Percentiles rank a stretch among this genome's conserved stretches.
Conservation (phyloP, 2,888 invertebrate species). For the Caenorhabditis sp. region DNA sequence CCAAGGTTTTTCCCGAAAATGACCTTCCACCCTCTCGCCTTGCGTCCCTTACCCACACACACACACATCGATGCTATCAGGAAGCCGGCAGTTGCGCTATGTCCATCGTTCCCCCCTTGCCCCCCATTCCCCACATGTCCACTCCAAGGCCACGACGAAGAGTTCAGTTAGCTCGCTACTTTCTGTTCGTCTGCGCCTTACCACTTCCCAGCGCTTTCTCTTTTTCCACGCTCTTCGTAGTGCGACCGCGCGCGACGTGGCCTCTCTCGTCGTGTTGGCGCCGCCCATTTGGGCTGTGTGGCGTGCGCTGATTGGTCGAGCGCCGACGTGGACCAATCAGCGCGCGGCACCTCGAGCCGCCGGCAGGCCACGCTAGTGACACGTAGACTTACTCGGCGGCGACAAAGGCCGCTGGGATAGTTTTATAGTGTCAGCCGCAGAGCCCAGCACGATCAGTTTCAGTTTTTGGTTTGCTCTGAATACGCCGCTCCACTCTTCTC, state of each 20-base stretch:
- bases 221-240: slow-evolving; percentile 12
- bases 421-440: slow-evolving; percentile 8
- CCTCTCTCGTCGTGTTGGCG: slow-evolving; percentile 29
- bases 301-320: slow-evolving; percentile 70
- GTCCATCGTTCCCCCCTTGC: too few species aligned
- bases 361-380: slow-evolving; percentile 50
- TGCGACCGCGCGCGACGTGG: slow-evolving; percentile 43
- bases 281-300: slow-evolving; percentile 57
- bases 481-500: neutral
- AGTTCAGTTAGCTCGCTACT: slow-evolving; percentile 12
- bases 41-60: neutral
- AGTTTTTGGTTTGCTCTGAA: slow-evolving; percentile 26
- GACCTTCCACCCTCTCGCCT: neutral
- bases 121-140: neutral
- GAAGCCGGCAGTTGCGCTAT: slow-evolving; percentile 17
- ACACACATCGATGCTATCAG: slow-evolving; percentile 17
- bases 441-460: slow-evolving; percentile 51
- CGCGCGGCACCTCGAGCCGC: slow-evolving; percentile 60
- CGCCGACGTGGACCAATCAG: slow-evolving; percentile 73
- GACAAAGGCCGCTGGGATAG: neutral
- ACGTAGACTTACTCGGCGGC: slow-evolving; percentile 41
- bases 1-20: neutral
- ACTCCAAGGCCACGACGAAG: slow-evolving; percentile 34
- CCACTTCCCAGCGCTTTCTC: neutral
- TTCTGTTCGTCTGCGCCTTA: neutral